Evolutionary conservation across 2,113 vertebrate species (phyloP).

Genomic region (Halichoerus grypus): DNA sequence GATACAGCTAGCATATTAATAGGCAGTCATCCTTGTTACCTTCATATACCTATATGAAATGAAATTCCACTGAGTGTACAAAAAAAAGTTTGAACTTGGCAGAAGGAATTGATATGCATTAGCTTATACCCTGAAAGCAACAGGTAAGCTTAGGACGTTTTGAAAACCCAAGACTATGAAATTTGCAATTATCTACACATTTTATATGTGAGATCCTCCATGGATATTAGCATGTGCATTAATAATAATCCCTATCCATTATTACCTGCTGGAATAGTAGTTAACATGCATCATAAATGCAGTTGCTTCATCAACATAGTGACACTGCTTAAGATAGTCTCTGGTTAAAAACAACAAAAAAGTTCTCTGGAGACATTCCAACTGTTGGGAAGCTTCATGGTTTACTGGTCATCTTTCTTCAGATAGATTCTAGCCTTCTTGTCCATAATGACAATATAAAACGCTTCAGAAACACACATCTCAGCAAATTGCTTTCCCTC

Average conservation of each 20-base stretch:
- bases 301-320: not conserved
- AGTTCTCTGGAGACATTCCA: not conserved
- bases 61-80: not conserved
- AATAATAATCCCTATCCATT: not conserved
- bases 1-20: not conserved
- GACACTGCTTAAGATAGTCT: not conserved
- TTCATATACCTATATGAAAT: not conserved
- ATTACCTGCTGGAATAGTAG: not conserved
- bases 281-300: not conserved
- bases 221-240: not conserved
- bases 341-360: not conserved
- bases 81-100: not conserved
- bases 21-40: not conserved
- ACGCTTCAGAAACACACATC: not conserved
- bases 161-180: not conserved
- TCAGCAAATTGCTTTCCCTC: constrained; percentile 39
- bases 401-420: not conserved
- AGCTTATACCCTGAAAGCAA: not conserved
- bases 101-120: not conserved
- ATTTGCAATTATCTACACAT: not conserved
- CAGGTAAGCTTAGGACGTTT: not conserved
- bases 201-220: not conserved
- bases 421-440: not conserved
- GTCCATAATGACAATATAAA: constrained; percentile 20
- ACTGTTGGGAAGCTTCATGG: not conserved